Evolutionary conservation across 2,888 invertebrate genomes (phyloP).

Genomic region (Ypsolopha scabrella): DNA sequence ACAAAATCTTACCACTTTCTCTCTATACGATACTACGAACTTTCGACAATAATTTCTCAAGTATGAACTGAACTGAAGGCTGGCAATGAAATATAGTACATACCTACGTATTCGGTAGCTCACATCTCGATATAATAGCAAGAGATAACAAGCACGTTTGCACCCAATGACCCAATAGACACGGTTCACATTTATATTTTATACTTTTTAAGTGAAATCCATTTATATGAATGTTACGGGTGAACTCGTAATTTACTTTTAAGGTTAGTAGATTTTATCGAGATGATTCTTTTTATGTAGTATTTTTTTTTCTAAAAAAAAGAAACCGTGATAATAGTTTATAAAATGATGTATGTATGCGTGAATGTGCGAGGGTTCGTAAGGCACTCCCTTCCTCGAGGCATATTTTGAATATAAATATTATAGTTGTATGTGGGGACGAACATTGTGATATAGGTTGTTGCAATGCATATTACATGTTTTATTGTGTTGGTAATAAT

Average conservation of each 20-base stretch:
- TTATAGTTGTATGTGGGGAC: constrained; percentile 24
- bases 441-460: constrained; percentile 36
- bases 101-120: constrained; percentile 14
- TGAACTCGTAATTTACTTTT: constrained; percentile 60
- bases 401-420: constrained; percentile 26
- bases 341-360: constrained; percentile 49
- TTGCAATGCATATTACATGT: constrained; percentile 17
- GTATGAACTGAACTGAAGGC: neutral
- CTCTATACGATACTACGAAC: neutral
- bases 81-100: neutral
- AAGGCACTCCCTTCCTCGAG: constrained; percentile 61
- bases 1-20: no score
- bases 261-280: constrained; percentile 62
- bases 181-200: constrained; percentile 19
- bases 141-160: neutral
- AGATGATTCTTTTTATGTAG: constrained; percentile 52
- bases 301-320: constrained; percentile 52
- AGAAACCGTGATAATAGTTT: constrained; percentile 69
- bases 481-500: constrained; percentile 4
- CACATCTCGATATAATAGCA: constrained; percentile 31
- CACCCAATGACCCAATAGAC: neutral
- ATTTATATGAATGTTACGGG: constrained; percentile 48
- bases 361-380: constrained; percentile 54
- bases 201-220: constrained; percentile 53
- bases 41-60: neutral